These are phyloP conservation scores for Tanypteryx hageni DNA, from an alignment of 2,888 invertebrate genomes.

Conservation along the genomic window DNA sequence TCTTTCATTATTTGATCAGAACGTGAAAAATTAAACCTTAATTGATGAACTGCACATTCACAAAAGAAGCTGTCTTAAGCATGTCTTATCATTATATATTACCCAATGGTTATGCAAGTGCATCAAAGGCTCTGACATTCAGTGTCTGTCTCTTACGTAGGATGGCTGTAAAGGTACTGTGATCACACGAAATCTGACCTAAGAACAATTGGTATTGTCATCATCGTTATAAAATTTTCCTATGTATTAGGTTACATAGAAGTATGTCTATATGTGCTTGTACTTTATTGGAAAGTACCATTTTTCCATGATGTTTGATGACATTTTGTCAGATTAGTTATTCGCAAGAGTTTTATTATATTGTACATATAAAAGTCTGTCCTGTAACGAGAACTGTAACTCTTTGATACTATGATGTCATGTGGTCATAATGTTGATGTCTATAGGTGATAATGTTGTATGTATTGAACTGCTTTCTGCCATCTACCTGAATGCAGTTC, in stretches of 20 bases:
- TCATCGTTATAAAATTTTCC: conserved; percentile 57
- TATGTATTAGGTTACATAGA: conserved; percentile 59
- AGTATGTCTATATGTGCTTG: conserved; percentile 62
- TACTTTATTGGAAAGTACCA: conserved; percentile 60
- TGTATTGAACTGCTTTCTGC: conserved; percentile 60
- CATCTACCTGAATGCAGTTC: conserved; percentile 49
- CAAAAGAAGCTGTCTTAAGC: conserved; percentile 41
- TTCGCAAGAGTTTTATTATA: conserved; percentile 62
- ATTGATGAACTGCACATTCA: conserved; percentile 41
- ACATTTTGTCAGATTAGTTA: conserved; percentile 63
- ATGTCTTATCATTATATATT: conserved; percentile 49
- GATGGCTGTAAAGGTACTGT: conserved; percentile 64
- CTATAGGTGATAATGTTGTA: conserved; percentile 56
- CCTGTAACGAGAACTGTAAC: conserved; percentile 60
- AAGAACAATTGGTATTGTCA: conserved; percentile 63
- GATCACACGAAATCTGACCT: conserved; percentile 62
- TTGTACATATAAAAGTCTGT: conserved; percentile 59
- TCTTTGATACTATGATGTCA: conserved; percentile 64
- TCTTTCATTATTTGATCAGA: conserved; percentile 57
- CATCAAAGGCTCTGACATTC: conserved; percentile 62
- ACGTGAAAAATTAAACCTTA: conserved; percentile 40
- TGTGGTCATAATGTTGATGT: conserved; percentile 64
- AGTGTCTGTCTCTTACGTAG: conserved; percentile 60
- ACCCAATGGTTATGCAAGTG: conserved; percentile 47
- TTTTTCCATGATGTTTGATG: conserved; percentile 64